Evolutionary conservation across 2,797 vertebrate genomes (phyloP).

Genomic region (Valencia hispanica): DNA sequence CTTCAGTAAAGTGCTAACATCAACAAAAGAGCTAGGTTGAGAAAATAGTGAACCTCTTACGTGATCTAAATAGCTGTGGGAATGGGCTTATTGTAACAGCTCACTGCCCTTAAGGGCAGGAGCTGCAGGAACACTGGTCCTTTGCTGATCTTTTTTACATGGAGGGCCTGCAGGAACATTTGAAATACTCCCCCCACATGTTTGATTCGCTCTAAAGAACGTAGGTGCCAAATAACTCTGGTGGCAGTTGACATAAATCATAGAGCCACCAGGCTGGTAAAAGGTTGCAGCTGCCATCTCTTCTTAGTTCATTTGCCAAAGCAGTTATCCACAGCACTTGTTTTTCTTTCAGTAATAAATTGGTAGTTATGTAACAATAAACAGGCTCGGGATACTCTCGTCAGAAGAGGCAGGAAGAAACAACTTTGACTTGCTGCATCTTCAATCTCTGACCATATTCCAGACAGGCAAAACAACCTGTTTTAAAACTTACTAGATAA

Average conservation of each 20-base stretch:
- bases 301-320: conserved; percentile 14
- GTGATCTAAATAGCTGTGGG: conserved; percentile 45
- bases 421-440: not conserved
- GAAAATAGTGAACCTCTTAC: conserved; percentile 33
- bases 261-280: conserved; percentile 20
- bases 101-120: conserved; percentile 32
- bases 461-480: not conserved
- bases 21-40: conserved; percentile 43
- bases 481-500: not conserved
- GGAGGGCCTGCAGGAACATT: conserved; percentile 7
- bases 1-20: conserved; percentile 53
- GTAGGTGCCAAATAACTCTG: conserved; percentile 33
- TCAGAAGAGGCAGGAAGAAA: conserved; percentile 4
- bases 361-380: not conserved
- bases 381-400: not conserved
- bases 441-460: not conserved
- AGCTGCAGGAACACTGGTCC: conserved; percentile 19
- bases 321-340: conserved; percentile 15
- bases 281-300: conserved; percentile 17
- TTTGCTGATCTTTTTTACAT: conserved; percentile 26
- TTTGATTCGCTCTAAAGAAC: conserved; percentile 26
- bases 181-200: conserved; percentile 15
- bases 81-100: conserved; percentile 39
- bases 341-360: conserved; percentile 8
- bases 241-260: conserved; percentile 42